Evolutionary conservation across 2,888 invertebrate species (phyloP), one percentile per base, ranked within the genome.

Genomic region (Polydrusus pterygomalis): DNA sequence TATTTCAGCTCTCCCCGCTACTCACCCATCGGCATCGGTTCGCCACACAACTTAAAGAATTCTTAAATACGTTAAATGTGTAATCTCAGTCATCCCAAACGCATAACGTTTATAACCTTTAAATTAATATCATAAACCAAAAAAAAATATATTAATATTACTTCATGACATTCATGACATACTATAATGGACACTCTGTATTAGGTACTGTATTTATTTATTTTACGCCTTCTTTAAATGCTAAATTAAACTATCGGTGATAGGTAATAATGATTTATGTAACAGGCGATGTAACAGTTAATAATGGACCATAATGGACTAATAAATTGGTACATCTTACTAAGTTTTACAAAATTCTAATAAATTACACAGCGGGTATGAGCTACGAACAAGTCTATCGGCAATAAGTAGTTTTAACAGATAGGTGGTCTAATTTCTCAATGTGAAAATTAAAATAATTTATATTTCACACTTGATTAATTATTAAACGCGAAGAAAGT

Each of bases 371-470:
- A 64, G 71, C 71, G 56, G 71, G 71, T 40, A n/a, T 47, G 18
- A 54, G 6, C n/a, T 43, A 38, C 56, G 45, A 70, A 64, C 63
- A 38, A 60, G 70, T 63, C 62, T 70, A 63, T 60, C 25, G 38
- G 49, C 38, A 40, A 71, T 45, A 43, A 34, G 71, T 64, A 71
- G 64, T 65, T 38, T 40, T 71, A 71, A 71, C 54, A 9, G 47
- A 60, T 69, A 74, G 74, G 74, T 74, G 74, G 74, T 74, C 74
- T 74, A 60, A 60, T 67, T 25, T 74, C 62, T 74, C 74, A 74
- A 74, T 63, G 15, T 62, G 60, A 60, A 67, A 69, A 60, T 74
- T 63, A 74, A 67, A 74, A 62, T 74, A 69, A 74, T 74, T 74
- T 69, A 74, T 18, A 56, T 69, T 62, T 68, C 60, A 69, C 63